phyloP scores from a whole-genome alignment of 2,888 invertebrate species.

The Rhogogaster chlorosoma region DNA sequence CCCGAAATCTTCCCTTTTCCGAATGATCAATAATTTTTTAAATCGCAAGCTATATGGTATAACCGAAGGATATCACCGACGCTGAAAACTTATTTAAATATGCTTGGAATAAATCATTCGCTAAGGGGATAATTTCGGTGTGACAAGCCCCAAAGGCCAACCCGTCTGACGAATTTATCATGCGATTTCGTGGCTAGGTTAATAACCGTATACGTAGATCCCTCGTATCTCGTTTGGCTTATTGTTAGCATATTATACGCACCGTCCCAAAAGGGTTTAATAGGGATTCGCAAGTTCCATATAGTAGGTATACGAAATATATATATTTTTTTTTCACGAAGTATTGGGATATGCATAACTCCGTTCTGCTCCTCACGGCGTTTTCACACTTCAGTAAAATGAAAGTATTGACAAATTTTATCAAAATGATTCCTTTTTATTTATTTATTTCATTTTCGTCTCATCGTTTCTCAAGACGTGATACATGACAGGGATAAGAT shows the following conservation, averaged over 20 bases:
- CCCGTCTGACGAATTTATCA: background rate
- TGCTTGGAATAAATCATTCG: background rate
- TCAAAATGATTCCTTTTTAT: background rate
- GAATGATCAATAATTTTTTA: background rate
- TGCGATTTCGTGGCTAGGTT: slow-evolving; percentile 2
- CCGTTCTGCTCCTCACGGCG: too few species aligned
- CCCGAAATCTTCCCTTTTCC: background rate
- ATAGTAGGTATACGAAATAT: background rate
- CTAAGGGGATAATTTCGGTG: slow-evolving; percentile 3
- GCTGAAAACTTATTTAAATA: background rate
- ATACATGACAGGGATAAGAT: too few species aligned
- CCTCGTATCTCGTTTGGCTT: slow-evolving; percentile 24
- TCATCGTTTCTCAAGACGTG: too few species aligned
- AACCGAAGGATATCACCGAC: background rate
- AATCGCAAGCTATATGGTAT: background rate
- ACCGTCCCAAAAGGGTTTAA: slow-evolving; percentile 23
- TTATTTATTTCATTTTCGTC: too few species aligned
- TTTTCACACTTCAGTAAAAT: background rate
- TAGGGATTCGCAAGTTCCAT: background rate
- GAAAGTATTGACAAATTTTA: background rate
- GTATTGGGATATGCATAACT: background rate
- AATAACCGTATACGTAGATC: background rate
- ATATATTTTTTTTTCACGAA: background rate
- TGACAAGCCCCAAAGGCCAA: background rate
- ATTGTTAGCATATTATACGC: slow-evolving; percentile 14